A percentile compares a stretch with the other conserved stretches of the same genome.
These are phyloP conservation scores for Strigamia transsilvanica DNA, from an alignment of 2,888 invertebrate species.

Conservation along the genomic window DNA sequence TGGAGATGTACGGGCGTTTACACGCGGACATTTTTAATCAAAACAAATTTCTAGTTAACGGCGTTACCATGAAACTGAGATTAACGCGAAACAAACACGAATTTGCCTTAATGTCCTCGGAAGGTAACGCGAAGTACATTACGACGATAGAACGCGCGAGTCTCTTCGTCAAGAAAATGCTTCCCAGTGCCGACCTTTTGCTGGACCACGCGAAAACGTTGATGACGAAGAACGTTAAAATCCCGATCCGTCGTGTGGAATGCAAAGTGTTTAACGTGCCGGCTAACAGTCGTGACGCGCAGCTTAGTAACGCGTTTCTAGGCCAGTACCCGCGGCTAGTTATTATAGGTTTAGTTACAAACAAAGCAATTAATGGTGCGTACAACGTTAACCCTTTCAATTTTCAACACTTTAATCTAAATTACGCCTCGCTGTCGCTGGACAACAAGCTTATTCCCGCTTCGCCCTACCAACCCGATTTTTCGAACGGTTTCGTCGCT, in stretches of 20 bases:
- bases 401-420: background rate
- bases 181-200: background rate
- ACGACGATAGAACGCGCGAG: background rate
- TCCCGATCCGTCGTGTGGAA: background rate
- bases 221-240: background rate
- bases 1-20: background rate
- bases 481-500: background rate
- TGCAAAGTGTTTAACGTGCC: background rate
- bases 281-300: background rate
- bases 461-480: background rate
- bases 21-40: background rate
- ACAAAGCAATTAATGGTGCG: background rate
- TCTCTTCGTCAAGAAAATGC: background rate
- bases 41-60: background rate
- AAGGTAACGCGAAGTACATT: background rate
- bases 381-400: background rate
- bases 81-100: background rate
- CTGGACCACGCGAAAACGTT: background rate
- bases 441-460: background rate
- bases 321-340: background rate
- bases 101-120: background rate
- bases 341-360: background rate
- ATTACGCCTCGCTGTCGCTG: background rate
- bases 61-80: background rate
- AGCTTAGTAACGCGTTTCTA: background rate